Evolutionary conservation across 2,888 invertebrate genomes (phyloP).

Genomic region (Hyposoter didymator): DNA sequence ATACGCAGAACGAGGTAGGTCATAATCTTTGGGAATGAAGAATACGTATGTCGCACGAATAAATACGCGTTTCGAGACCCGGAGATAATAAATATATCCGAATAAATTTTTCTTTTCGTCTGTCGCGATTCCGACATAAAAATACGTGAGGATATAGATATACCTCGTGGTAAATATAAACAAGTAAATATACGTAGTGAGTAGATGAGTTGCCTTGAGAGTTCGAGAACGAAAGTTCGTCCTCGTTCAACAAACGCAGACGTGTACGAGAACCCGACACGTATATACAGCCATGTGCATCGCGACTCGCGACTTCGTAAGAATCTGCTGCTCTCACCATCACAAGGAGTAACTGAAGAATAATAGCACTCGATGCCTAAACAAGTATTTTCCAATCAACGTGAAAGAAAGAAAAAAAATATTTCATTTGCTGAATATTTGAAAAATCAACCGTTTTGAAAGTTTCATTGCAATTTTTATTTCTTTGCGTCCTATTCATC

Average conservation of each 20-base stretch:
- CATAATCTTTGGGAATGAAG: constrained; percentile 17
- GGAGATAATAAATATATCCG: constrained; percentile 54
- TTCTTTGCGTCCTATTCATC: background rate
- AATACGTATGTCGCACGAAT: constrained; percentile 12
- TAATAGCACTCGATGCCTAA: constrained; percentile 48
- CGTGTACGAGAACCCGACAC: constrained; percentile 29
- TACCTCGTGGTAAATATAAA: constrained; percentile 15
- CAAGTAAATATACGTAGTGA: constrained; percentile 37
- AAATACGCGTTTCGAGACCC: constrained; percentile 13
- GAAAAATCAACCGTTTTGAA: background rate
- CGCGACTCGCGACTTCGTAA: constrained; percentile 50
- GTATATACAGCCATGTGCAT: constrained; percentile 23
- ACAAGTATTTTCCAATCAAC: constrained; percentile 22
- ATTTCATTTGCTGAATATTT: background rate
- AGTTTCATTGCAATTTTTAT: background rate
- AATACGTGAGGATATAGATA: background rate
- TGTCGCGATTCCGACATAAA: constrained; percentile 21
- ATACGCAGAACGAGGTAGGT: constrained; percentile 1
- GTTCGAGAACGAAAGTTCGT: constrained; percentile 68
- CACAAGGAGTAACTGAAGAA: background rate
- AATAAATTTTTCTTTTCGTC: constrained; percentile 36
- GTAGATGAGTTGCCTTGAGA: constrained; percentile 61
- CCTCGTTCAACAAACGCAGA: constrained; percentile 57
- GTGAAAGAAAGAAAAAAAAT: background rate
- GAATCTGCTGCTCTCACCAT: constrained; percentile 60